Percentiles rank a stretch among this genome's conserved stretches.
phyloP scores from a whole-genome alignment of 2,113 vertebrate genomes.

The Budorcas taxicolor region DNA sequence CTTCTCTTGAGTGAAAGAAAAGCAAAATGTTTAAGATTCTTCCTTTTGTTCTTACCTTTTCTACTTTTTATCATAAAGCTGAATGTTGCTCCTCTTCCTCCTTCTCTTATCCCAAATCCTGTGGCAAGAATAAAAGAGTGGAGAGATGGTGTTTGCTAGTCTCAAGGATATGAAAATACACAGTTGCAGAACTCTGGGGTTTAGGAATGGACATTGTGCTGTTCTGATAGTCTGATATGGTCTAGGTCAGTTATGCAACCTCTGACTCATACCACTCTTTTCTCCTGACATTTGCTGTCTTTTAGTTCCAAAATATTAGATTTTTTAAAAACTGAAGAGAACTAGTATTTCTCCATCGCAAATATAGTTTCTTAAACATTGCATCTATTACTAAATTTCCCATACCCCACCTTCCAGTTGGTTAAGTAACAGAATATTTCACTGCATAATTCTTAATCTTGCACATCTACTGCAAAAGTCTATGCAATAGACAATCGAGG shows the following conservation, averaged over 20 bases:
- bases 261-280: neutral
- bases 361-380: neutral
- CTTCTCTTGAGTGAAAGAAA: neutral
- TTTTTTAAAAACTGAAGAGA: neutral
- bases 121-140: neutral
- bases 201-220: neutral
- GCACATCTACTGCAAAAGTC: neutral
- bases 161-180: neutral
- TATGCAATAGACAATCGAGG: neutral
- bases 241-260: neutral
- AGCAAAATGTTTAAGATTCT: neutral
- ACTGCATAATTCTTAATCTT: neutral
- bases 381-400: neutral
- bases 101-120: neutral
- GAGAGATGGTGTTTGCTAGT: neutral
- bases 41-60: neutral
- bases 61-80: neutral
- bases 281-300: neutral
- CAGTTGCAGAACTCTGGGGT: neutral
- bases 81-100: neutral
- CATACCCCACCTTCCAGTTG: neutral
- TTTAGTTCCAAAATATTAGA: neutral
- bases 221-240: neutral
- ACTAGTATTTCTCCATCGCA: neutral
- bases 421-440: neutral